Evolutionary conservation across 2,797 vertebrate species (phyloP), one percentile per base, ranked within the genome.

Genomic region (Spinibarbus caldwelli): DNA sequence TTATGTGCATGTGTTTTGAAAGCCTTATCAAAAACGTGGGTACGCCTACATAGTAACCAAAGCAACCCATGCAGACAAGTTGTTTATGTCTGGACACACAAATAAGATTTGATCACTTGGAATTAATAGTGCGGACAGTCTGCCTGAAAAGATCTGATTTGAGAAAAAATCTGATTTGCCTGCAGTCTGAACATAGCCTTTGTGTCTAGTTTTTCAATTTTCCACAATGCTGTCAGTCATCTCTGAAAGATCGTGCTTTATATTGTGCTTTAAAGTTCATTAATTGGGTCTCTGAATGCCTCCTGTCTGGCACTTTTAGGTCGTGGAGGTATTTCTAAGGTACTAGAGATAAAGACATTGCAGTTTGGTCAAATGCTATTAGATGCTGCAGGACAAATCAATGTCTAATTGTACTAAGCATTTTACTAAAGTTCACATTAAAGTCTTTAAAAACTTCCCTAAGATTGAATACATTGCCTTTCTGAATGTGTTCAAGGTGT

Each of bases 351-450:
- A 77, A 47, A 73, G 34, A 75, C 38, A 84, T 29, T 41, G 17
- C 23, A 43, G 38, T 49, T 15, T 29, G 49, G 73, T 49, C 1
- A 83, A 86, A 87, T 72, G 43, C 31, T 67, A 72, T 78, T 70
- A 79, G 12, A 43, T n/a, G 19, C 7, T n/a, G 11, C 29, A 26
- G 15, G 36, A 72, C 67, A 77, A 76, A 86, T 84, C 67, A 59
- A 86, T 76, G 31, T 5, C 29, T 75, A 41, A 41, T 77, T 82
- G 38, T 31, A 15, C 52, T 10, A 54, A 31, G 36, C 52, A 72
- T 23, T 82, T 62, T 21, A 43, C 34, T 72, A 86, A 78, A 84
- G 67, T 54, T 67, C 52, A 86, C 26, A 29, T 45, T 45, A 67
- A 66, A 70, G 41, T n/a, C 26, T 2, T 26, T 45, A 6, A 67